A percentile compares a stretch with the other conserved stretches of the same genome.
Conservation (phyloP, 2,113 vertebrate species). For the Erythrocercus mccallii region DNA sequence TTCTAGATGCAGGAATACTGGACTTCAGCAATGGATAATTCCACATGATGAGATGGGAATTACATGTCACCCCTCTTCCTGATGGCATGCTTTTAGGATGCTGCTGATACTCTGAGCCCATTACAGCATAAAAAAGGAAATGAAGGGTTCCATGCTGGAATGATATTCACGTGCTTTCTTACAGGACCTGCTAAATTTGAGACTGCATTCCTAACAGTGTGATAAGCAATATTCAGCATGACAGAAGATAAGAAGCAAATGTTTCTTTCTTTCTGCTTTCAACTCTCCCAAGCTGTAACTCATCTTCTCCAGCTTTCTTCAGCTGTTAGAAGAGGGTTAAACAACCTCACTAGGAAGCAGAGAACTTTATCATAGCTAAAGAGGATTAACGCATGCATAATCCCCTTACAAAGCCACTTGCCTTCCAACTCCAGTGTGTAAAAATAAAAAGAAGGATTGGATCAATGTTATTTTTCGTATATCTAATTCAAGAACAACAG, state of each 20-base stretch:
- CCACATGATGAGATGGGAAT: not conserved
- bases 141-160: not conserved
- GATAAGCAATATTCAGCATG: not conserved
- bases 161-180: not conserved
- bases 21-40: not conserved
- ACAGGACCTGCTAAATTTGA: not conserved
- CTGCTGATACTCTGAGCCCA: not conserved
- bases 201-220: not conserved
- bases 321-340: conserved; percentile 44
- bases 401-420: conserved; percentile 58
- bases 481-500: conserved; percentile 60
- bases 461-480: conserved; percentile 51
- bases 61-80: not conserved
- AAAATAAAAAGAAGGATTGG: conserved; percentile 47
- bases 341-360: conserved; percentile 18
- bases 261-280: not conserved
- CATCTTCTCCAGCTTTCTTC: not conserved
- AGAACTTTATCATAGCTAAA: conserved; percentile 47
- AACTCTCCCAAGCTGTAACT: not conserved
- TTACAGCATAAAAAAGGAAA: not conserved
- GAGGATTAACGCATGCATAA: conserved; percentile 26
- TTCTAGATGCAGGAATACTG: not conserved
- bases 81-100: not conserved
- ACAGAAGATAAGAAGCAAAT: not conserved
- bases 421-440: conserved; percentile 12